phyloP scores from a whole-genome alignment of 2,888 invertebrate species.

The Drosophila helvetica region DNA sequence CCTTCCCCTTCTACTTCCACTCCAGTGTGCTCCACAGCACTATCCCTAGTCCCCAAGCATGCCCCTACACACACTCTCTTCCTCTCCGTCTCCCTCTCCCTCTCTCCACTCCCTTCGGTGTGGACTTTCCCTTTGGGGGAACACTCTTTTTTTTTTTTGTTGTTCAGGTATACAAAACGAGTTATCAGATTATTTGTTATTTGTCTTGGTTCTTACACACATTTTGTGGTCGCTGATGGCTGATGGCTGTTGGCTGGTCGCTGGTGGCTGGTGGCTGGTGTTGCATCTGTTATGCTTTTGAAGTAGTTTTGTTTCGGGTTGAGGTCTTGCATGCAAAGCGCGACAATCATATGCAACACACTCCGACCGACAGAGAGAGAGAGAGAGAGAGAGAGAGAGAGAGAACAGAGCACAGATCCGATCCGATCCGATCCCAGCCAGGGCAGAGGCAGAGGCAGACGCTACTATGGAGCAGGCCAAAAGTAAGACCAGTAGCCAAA shows the following conservation, averaged over 20 bases:
- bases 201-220: constrained; percentile 60
- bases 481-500: constrained; percentile 79
- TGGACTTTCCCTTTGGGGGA: constrained; percentile 8
- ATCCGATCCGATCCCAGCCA: constrained; percentile 62
- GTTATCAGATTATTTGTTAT: constrained; percentile 81
- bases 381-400: constrained; percentile 3
- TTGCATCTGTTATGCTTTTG: constrained; percentile 52
- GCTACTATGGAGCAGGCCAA: constrained; percentile 12
- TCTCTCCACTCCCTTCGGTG: constrained; percentile 25
- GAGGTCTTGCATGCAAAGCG: constrained; percentile 77
- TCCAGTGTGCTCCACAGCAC: neutral
- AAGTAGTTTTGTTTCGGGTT: constrained; percentile 57
- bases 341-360: constrained; percentile 52
- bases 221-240: constrained; percentile 33
- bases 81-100: neutral
- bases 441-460: constrained; percentile 30
- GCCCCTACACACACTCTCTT: constrained; percentile 15
- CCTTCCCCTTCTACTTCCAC: constrained; percentile 8
- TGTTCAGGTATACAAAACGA: constrained; percentile 76
- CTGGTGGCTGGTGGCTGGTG: neutral
- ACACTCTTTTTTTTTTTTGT: constrained; percentile 23
- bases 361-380: constrained; percentile 10
- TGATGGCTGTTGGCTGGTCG: constrained; percentile 32
- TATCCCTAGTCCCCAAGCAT: neutral
- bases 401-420: constrained; percentile 38